phyloP scores from a whole-genome alignment of 2,888 invertebrate genomes.

The Meteorus colon region DNA sequence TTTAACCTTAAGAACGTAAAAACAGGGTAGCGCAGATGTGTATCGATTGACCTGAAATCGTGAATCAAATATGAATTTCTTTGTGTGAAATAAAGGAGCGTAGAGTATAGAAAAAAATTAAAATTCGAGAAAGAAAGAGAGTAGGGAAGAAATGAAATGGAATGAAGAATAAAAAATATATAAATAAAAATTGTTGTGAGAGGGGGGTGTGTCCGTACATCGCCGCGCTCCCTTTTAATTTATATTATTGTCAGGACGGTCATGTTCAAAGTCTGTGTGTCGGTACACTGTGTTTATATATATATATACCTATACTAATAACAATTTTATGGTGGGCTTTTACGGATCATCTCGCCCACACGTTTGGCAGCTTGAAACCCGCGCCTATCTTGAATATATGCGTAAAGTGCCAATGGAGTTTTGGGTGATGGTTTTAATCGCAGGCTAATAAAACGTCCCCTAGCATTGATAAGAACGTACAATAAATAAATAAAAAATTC shows the following conservation, averaged over 20 bases:
- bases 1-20: slow-evolving; percentile 29
- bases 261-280: slow-evolving; percentile 27
- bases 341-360: slow-evolving; percentile 54
- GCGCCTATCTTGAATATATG: neutral
- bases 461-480: too few relatives aligned
- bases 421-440: slow-evolving; percentile 20
- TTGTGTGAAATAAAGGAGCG: slow-evolving; percentile 16
- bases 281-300: slow-evolving; percentile 3
- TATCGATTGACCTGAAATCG: slow-evolving; percentile 40
- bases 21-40: slow-evolving; percentile 15
- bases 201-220: slow-evolving; percentile 18
- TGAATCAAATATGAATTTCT: slow-evolving; percentile 37
- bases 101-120: neutral
- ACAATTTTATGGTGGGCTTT: slow-evolving; percentile 58
- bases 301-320: slow-evolving; percentile 56
- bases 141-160: neutral
- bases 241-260: slow-evolving; percentile 59
- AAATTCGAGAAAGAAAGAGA: neutral
- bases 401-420: slow-evolving; percentile 24
- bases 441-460: too few relatives aligned
- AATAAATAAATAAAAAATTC: neutral
- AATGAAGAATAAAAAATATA: neutral
- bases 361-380: slow-evolving; percentile 35
- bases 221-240: slow-evolving; percentile 57
- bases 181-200: neutral